phyloP scores from a whole-genome alignment of 1,140 invertebrate genomes.

The Saccostrea cuccullata region DNA sequence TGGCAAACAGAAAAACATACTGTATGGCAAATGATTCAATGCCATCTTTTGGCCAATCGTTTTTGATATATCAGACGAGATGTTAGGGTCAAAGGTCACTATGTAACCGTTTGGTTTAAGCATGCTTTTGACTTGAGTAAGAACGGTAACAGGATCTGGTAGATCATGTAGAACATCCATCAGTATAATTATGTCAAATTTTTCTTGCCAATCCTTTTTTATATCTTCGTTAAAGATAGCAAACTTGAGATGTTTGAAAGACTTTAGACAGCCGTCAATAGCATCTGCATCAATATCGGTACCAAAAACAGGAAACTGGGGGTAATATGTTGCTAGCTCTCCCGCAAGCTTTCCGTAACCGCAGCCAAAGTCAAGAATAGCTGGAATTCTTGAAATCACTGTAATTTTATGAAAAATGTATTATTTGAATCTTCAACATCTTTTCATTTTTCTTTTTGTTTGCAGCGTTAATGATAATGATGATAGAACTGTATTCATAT shows the following conservation, averaged over 20 bases:
- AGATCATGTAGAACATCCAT: conserved; percentile 54
- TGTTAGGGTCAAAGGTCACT: conserved; percentile 27
- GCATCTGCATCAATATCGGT: conserved; percentile 30
- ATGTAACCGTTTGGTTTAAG: conserved; percentile 45
- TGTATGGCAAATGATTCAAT: neutral
- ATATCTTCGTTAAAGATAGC: neutral
- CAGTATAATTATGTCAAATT: conserved; percentile 45
- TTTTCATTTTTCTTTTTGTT: too few relatives aligned
- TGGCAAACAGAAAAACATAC: conserved; percentile 44
- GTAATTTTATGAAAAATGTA: too few relatives aligned
- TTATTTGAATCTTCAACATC: too few relatives aligned
- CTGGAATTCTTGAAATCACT: neutral
- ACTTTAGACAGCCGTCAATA: neutral
- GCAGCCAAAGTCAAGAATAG: conserved; percentile 49
- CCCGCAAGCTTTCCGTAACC: conserved; percentile 39
- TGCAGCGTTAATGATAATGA: too few relatives aligned
- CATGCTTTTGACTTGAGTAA: conserved; percentile 28
- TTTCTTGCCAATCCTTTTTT: neutral
- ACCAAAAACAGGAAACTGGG: neutral
- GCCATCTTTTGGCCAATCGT: conserved; percentile 25
- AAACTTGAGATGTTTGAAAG: neutral
- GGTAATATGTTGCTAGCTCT: conserved; percentile 16
- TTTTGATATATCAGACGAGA: conserved; percentile 8
- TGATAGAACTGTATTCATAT: too few relatives aligned
- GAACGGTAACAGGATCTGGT: conserved; percentile 1